Base-by-base conservation (phyloP, 2,888 invertebrate genomes). In the Periphyllus acericola region DNA sequence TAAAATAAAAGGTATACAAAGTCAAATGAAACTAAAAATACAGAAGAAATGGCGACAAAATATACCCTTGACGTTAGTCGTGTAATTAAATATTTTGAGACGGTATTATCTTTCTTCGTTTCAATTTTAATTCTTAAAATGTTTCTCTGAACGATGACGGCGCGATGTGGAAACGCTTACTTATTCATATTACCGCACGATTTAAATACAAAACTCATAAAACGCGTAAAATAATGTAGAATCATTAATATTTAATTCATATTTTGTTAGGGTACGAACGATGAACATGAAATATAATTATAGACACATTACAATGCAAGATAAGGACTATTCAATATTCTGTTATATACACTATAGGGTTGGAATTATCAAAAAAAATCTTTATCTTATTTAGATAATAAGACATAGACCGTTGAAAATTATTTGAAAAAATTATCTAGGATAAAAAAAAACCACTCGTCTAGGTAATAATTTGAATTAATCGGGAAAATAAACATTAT, bases 61-160 rank as follows among this genome's bases (percentile, higher is more conserved):
- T 17, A 52, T 3, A 29, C 29, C 6, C 29, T 76, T 74, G 6
- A 40, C 17, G 25, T 74, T 74, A 25, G 4, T 2, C 11, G 32
- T 40, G 8, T 82, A 71, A 52, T 82, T 71, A 46, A 46, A 25
- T 71, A 6, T 32, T 32, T 72, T 8, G 32, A 14, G 34, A 21
- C 3, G 25, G 68, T 82, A 29, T 25, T 29, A 29, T 25, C 11
- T 29, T 32, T 79, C 52, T 60, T 79, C 40, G 29, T 68, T 68
- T 40, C n/a, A 80, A 36, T 80, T 80, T 80, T n/a, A n/a, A n/a
- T 40, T 80, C 19, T 71, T 71, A 17, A 3, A 32, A 75, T 29
- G 75, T n/a, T 75, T 75, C 46, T 75, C 4, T 11, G 14, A 14
- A 71, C 32, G 71, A 32, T 32, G 29, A 29, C 71, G 11, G 29